Evolutionary conservation across 2,797 vertebrate species (phyloP).

Genomic region (Paedocypris micromegethes): DNA sequence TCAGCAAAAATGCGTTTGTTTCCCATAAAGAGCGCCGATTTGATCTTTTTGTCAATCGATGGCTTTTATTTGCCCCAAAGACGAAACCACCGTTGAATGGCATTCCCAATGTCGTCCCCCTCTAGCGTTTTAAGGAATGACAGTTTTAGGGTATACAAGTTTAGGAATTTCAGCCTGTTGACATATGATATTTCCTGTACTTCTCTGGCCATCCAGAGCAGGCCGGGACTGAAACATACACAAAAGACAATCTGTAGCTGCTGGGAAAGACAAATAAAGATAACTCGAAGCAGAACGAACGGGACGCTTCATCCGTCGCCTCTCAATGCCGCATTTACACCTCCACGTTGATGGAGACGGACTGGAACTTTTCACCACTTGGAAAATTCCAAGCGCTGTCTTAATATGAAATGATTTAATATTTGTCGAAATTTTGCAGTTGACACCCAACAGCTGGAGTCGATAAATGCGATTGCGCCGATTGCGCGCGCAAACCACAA

Average conservation of each 20-base stretch:
- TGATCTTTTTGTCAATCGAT: neutral
- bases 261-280: slow-evolving; percentile 12
- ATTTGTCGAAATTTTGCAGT: too few relatives aligned
- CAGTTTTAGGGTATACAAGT: slow-evolving; percentile 54
- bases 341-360: too few relatives aligned
- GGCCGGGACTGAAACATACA: slow-evolving; percentile 47
- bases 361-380: too few relatives aligned
- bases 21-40: slow-evolving; percentile 2
- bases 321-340: too few relatives aligned
- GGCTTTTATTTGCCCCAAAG: slow-evolving; percentile 12
- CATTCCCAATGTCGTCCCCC: slow-evolving; percentile 14
- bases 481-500: too few relatives aligned
- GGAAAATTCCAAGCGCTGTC: too few relatives aligned
- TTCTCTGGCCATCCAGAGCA: slow-evolving; percentile 52
- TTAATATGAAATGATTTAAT: too few relatives aligned
- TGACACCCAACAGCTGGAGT: too few relatives aligned
- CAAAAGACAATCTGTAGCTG: slow-evolving; percentile 39
- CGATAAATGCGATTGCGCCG: too few relatives aligned
- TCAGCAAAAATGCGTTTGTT: slow-evolving; percentile 11
- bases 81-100: slow-evolving; percentile 22
- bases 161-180: slow-evolving; percentile 57
- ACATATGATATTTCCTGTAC: slow-evolving; percentile 60
- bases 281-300: neutral
- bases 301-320: neutral
- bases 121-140: slow-evolving; percentile 46